phyloP scores from a whole-genome alignment of 2,888 invertebrate genomes.

The Ornithoptera priamus region DNA sequence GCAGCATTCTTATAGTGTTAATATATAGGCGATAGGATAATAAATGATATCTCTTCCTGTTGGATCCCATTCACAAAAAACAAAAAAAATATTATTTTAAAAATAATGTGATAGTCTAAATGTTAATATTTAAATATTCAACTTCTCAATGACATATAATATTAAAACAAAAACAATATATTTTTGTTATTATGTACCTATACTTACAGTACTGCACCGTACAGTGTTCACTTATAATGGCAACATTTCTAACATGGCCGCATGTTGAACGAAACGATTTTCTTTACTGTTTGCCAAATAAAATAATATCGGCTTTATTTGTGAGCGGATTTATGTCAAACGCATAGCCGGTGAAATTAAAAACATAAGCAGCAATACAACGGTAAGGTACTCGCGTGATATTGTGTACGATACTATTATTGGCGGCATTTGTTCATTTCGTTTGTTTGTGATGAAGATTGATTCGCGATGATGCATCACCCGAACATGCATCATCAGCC shows the following conservation, averaged over 20 bases:
- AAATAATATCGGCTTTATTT: conserved; percentile 59
- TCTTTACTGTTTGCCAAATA: conserved; percentile 90
- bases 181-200: no score
- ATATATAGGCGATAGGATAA: no score
- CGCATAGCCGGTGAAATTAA: conserved; percentile 52
- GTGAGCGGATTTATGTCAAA: conserved; percentile 67
- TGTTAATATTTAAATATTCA: no score
- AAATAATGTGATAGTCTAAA: no score
- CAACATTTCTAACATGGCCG: conserved; percentile 88
- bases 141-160: no score
- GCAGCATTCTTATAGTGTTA: no score
- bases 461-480: conserved; percentile 76
- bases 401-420: conserved; percentile 55
- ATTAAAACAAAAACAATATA: no score
- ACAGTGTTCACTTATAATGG: conserved; percentile 32
- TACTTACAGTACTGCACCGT: no score
- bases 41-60: no score
- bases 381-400: conserved; percentile 51
- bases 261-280: conserved; percentile 88
- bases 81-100: no score
- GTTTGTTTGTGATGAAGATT: conserved; percentile 64
- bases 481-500: conserved; percentile 80
- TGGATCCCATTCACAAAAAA: no score
- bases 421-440: conserved; percentile 63
- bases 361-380: conserved; percentile 50